These are phyloP conservation scores for Oikopleura vanhoeffeni DNA, from an alignment of 23 tunicate species.

Conservation along the genomic window DNA sequence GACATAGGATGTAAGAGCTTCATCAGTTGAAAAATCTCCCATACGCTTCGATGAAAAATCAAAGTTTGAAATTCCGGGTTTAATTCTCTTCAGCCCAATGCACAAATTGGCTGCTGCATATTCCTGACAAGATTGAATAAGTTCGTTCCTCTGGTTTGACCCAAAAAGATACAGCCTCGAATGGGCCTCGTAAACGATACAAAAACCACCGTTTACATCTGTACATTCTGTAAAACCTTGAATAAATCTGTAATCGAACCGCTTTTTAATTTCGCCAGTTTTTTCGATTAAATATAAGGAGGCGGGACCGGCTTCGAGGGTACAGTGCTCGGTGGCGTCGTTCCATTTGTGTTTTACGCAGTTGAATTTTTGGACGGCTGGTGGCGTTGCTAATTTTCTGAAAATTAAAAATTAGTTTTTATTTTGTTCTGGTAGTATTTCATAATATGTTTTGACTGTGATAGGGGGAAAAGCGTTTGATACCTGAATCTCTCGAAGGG, in stretches of 20 bases:
- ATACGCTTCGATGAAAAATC: constrained; percentile 47
- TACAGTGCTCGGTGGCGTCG: constrained; percentile 29
- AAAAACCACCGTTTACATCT: background rate
- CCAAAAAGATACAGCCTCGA: constrained; percentile 39
- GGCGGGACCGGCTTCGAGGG: constrained; percentile 26
- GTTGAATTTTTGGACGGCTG: constrained; percentile 25
- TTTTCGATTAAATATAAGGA: background rate
- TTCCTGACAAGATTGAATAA: constrained; percentile 48
- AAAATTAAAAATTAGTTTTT: too few relatives aligned
- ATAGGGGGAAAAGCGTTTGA: constrained; percentile 18
- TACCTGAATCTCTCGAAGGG: too few relatives aligned
- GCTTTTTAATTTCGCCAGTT: background rate
- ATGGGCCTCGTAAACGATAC: background rate
- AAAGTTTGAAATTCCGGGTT: constrained; percentile 43
- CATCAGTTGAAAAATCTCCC: constrained; percentile 63
- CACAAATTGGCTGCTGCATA: constrained; percentile 45
- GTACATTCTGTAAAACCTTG: background rate
- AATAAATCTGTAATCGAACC: background rate
- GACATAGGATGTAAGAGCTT: constrained; percentile 53
- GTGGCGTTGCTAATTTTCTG: background rate
- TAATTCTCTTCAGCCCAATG: constrained; percentile 27
- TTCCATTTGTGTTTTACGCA: constrained; percentile 68
- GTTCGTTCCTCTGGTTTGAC: constrained; percentile 29
- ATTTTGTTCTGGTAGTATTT: constrained; percentile 51
- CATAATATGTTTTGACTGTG: constrained; percentile 38